Evolutionary conservation across 2,797 vertebrate species (phyloP).

Genomic region (Hippoglossus hippoglossus): DNA sequence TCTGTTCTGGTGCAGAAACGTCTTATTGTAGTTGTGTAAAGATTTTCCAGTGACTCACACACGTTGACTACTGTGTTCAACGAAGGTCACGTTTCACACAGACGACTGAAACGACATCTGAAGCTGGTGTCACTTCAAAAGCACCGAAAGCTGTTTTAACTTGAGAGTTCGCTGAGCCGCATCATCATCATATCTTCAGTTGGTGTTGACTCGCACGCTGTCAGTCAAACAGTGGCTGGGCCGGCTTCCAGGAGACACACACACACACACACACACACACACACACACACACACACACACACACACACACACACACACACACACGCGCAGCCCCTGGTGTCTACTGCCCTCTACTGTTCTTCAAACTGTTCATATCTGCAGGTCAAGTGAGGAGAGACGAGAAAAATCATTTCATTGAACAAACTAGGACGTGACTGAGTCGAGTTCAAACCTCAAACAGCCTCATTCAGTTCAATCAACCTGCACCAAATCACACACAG

Average conservation of each 20-base stretch:
- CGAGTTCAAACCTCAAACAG: too few species aligned
- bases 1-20: not conserved
- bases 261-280: constrained; percentile 3
- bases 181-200: constrained; percentile 8
- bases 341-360: constrained; percentile 65
- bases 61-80: not conserved
- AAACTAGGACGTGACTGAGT: too few species aligned
- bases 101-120: constrained; percentile 2
- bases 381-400: not conserved
- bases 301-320: not conserved
- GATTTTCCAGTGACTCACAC: not conserved
- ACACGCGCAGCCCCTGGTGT: constrained; percentile 18
- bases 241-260: not conserved
- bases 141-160: not conserved
- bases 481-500: too few species aligned
- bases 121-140: constrained; percentile 6
- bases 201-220: not conserved
- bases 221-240: constrained; percentile 5
- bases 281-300: not conserved
- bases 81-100: constrained; percentile 6
- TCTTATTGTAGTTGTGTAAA: not conserved
- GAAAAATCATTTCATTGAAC: too few species aligned
- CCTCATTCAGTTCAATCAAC: too few species aligned
- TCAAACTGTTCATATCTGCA: not conserved
- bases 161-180: constrained; percentile 1